Percentiles rank a stretch among this genome's conserved stretches.
Conservation (phyloP, 1,140 invertebrate genomes). For the Cotesia chilonis region DNA sequence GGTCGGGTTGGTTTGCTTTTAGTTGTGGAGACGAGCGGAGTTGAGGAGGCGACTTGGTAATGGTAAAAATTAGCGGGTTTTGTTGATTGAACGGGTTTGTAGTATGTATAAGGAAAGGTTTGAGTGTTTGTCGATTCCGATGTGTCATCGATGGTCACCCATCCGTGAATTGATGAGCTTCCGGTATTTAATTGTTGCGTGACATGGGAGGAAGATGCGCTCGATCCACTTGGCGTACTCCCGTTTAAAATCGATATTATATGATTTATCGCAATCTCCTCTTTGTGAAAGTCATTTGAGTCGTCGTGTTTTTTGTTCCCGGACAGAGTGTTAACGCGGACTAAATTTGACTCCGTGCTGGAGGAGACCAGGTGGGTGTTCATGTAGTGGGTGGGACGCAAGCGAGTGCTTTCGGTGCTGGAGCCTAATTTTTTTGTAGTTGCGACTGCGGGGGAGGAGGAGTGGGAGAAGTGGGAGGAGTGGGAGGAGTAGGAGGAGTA, state of each 20-base stretch:
- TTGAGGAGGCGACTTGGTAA: slow-evolving; percentile 52
- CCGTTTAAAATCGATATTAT: slow-evolving; percentile 76
- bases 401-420: slow-evolving; percentile 9
- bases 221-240: slow-evolving; percentile 60
- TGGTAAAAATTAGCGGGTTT: slow-evolving; percentile 57
- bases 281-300: slow-evolving; percentile 50
- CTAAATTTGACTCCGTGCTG: slow-evolving; percentile 48
- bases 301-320: slow-evolving; percentile 59
- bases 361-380: background rate
- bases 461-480: background rate
- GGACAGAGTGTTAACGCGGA: slow-evolving; percentile 62
- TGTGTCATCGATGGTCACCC: slow-evolving; percentile 64
- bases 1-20: slow-evolving; percentile 23
- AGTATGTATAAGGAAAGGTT: slow-evolving; percentile 54
- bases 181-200: slow-evolving; percentile 31
- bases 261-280: slow-evolving; percentile 64
- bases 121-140: slow-evolving; percentile 48
- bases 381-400: slow-evolving; percentile 24
- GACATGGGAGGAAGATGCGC: background rate
- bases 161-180: slow-evolving; percentile 63
- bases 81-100: slow-evolving; percentile 47
- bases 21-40: slow-evolving; percentile 40
- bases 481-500: background rate
- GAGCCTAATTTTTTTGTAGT: background rate
- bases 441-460: background rate